Conservation (phyloP, 2,888 invertebrate species). For the Ligdia adustata region DNA sequence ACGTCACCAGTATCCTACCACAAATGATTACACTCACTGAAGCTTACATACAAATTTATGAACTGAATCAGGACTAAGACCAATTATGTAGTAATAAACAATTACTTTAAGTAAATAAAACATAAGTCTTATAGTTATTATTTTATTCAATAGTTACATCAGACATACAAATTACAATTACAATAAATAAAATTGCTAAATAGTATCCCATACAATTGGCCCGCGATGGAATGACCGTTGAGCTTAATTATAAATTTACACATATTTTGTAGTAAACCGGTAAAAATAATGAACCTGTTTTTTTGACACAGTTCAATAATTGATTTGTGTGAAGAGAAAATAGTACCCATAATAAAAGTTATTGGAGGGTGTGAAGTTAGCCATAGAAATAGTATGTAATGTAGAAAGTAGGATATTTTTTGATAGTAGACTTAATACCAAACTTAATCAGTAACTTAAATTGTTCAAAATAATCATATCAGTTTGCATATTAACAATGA, state of each 20-base stretch:
- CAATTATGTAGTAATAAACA: background rate
- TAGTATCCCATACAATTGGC: slow-evolving; percentile 56
- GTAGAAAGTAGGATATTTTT: no score
- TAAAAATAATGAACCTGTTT: no score
- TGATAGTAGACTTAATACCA: no score
- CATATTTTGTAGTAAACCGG: no score
- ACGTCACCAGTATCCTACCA: slow-evolving; percentile 98
- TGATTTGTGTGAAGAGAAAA: no score
- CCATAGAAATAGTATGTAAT: no score
- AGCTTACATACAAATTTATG: slow-evolving; percentile 97
- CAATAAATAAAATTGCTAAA: no score
- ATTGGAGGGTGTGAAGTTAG: no score
- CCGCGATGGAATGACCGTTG: slow-evolving; percentile 64
- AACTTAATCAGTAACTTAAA: no score
- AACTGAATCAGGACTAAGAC: slow-evolving; percentile 78
- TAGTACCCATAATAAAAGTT: no score
- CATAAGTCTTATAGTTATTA: slow-evolving; percentile 51
- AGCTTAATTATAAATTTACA: slow-evolving; percentile 49
- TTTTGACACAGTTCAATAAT: slow-evolving; percentile 55
- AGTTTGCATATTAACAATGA: no score
- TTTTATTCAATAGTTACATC: slow-evolving; percentile 64
- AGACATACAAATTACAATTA: slow-evolving; percentile 64
- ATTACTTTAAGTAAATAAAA: slow-evolving; percentile 34
- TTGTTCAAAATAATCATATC: no score
- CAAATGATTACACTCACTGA: slow-evolving; percentile 99